Evolutionary conservation across 1,140 invertebrate genomes (phyloP), one percentile per base, ranked within the genome.

Genomic region (Physella acuta): DNA sequence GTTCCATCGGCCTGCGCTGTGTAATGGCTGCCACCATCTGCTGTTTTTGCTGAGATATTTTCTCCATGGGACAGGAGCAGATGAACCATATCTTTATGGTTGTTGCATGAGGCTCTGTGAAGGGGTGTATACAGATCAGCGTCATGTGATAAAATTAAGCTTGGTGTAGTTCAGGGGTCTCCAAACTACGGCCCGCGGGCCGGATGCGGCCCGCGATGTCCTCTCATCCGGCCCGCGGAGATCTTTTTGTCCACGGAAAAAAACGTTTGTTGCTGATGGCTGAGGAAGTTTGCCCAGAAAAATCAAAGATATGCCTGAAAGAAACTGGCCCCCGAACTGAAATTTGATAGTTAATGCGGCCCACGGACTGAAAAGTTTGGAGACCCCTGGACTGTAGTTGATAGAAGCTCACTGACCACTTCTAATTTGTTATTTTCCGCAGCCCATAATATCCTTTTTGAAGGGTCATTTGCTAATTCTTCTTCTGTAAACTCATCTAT

Each of bases 1-100:
- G 79, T 94, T 95, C 97, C 97, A 99, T 76, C 92, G 91, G 77
- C 92, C 92, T 44, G 89, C 88, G 67, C 85, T 86, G 86, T 98
- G 96, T 55, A 99, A 82, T 0, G 95, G 94, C 70, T 93, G 91
- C 97, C 97, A 99, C 90, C 90, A 78, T 97, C 89, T 52, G 90
- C 87, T 2, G 95, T 98, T 81, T 87, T 87, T 0, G 91, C 88
- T 76, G 88, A 84, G 36, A 94, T 86, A 82, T 93, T 86, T 0
- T 94, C 95, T 52, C 80, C 79, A 49, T 81, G 64, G n/a, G 71
- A 65, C 14, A 98, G 76, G 58, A 99, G 82, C 30, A 91, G 83
- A 81, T 91, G 85, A 89, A 75, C n/a, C n/a, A n/a, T n/a, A 76
- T 31, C 88, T 11, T 90, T 65, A 80, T 97, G 91, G 80, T 95